Evolutionary conservation across 2,888 invertebrate genomes (phyloP).

Genomic region (Hybos culiciformis): DNA sequence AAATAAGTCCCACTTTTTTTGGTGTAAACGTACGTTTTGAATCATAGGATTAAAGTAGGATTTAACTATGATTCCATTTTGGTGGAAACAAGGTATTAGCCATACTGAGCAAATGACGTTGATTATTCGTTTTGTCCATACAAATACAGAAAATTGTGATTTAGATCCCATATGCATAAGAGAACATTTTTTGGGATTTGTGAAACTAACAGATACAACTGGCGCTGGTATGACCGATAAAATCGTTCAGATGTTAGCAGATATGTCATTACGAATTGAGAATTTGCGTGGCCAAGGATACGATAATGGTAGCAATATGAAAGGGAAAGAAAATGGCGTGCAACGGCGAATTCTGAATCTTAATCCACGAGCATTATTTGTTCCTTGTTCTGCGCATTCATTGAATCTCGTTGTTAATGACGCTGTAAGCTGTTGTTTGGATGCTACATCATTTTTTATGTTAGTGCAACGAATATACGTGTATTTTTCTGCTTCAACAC

Average conservation of each 20-base stretch:
- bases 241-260: slow-evolving; percentile 6
- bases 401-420: slow-evolving; percentile 22
- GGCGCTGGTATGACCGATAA: slow-evolving; percentile 7
- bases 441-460: slow-evolving; percentile 16
- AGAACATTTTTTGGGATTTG: background rate
- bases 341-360: slow-evolving; percentile 17
- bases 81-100: no score
- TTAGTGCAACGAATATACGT: slow-evolving; percentile 17
- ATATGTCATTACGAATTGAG: background rate
- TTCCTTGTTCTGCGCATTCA: slow-evolving; percentile 19
- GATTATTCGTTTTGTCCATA: background rate
- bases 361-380: slow-evolving; percentile 19
- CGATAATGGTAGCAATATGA: slow-evolving; percentile 23
- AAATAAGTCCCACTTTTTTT: no score
- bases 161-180: background rate
- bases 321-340: slow-evolving; percentile 18
- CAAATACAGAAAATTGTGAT: background rate
- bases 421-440: slow-evolving; percentile 15
- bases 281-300: slow-evolving; percentile 15
- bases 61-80: no score
- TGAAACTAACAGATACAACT: slow-evolving; percentile 2
- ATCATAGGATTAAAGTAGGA: no score
- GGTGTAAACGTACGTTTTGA: no score
- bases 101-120: slow-evolving; percentile 3
- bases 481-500: slow-evolving; percentile 19